Base-by-base conservation (phyloP, 37 sponge, comb jelly and placozoan species). In the Chondrilla cf. caribensis region DNA sequence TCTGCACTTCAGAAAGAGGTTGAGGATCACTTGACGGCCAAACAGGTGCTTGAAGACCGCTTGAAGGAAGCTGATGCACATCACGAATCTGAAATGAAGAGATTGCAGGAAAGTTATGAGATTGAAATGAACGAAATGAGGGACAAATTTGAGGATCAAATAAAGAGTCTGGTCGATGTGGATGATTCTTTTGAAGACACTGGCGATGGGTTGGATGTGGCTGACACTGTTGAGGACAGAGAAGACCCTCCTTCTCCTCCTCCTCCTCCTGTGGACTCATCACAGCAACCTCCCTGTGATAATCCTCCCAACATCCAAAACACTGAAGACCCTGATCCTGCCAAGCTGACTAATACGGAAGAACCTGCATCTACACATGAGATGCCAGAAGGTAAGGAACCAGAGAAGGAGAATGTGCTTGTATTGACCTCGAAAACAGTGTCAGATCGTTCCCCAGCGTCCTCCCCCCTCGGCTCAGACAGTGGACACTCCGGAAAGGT, bases 61-160 rank as follows among this genome's bases (percentile, higher is more conserved):
- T 58, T 81, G 82, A 84, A 75, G 42, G 39, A 14, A 25, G 17
- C 58, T 4, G 38, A 58, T 37, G 60, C 66, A 6, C 31, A 54
- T 19, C 81, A 80, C 21, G 64, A 51, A 33, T 24, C 1, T 9
- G 78, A 84, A 66, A 36, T 86, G 29, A 66, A 82, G 15, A 24
- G n/a, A 31, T 19, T 91, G 7, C 18, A 68, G 24, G 68, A 75
- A 31, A 67, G 77, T 37, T 70, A 85, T 59, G 86, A 91, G 55
- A 58, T 42, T 28, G 82, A 91, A 72, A 58, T 84, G 26, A 39
- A 41, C 42, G 88, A 87, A 31, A 81, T 82, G 80, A 44, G 70
- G 26, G 80, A 79, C 8, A 70, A 67, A 0, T 87, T 81, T 79
- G 83, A 91, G 72, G 83, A 91, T 28, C 88, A 87, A 73, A 58